Percentiles rank a stretch among this genome's conserved stretches.
Conservation (phyloP, 1,140 invertebrate species). For the Penaeus japonicus region DNA sequence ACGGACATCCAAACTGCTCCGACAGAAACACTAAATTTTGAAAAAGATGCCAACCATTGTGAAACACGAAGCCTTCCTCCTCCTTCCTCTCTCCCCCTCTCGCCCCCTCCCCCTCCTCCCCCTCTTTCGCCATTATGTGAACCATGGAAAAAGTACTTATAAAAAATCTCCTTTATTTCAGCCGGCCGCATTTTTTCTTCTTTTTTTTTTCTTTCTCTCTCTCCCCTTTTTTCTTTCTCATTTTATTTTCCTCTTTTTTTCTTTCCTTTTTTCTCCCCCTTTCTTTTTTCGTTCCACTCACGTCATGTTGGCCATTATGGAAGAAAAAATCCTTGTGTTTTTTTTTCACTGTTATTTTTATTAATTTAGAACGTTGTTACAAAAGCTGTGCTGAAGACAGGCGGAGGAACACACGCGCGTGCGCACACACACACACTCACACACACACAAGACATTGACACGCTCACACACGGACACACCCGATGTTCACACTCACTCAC, state of each 20-base stretch:
- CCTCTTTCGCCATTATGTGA: conserved; percentile 35
- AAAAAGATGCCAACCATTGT: background rate
- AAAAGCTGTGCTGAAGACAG: conserved; percentile 13
- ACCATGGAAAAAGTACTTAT: conserved; percentile 1
- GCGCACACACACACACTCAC: too few relatives aligned
- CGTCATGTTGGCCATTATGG: conserved; percentile 45
- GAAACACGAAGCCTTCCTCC: background rate
- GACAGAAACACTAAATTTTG: background rate
- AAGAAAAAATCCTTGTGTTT: conserved; percentile 17
- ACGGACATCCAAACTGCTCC: too few relatives aligned
- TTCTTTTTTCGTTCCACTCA: conserved; percentile 18
- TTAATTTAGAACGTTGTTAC: conserved; percentile 42
- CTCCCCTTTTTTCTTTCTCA: conserved; percentile 1
- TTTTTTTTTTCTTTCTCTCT: conserved; percentile 14
- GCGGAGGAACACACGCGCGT: background rate
- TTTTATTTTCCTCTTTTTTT: conserved; percentile 6
- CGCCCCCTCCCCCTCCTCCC: background rate
- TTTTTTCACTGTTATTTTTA: conserved; percentile 37
- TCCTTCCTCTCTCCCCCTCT: background rate
- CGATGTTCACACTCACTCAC: too few relatives aligned
- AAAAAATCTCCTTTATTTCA: conserved; percentile 38
- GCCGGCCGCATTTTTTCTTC: conserved; percentile 19
- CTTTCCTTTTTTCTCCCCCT: background rate
- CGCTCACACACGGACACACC: too few relatives aligned
- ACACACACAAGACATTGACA: too few relatives aligned